Evolutionary conservation across 2,888 invertebrate species (phyloP).

Genomic region (Temnothorax rugatulus): DNA sequence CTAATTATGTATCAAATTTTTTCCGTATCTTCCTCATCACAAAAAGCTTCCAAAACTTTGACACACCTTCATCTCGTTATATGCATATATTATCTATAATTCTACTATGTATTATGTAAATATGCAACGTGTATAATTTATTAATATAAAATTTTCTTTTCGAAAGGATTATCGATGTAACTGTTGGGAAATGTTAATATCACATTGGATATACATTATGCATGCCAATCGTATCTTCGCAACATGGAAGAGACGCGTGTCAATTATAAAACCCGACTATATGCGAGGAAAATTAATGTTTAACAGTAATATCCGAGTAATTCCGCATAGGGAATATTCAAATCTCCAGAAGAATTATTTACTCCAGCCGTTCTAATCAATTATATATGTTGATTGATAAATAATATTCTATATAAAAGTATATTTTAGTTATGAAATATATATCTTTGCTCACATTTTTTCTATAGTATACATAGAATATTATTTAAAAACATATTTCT

Average conservation of each 20-base stretch:
- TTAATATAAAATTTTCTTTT: not conserved
- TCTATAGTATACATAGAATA: not conserved
- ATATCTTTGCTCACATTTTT: not conserved
- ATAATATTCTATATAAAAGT: conserved; percentile 1
- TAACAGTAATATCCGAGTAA: not conserved
- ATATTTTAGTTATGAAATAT: not conserved
- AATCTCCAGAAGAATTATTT: not conserved
- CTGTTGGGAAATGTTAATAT: conserved; percentile 1
- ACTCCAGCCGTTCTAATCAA: not conserved
- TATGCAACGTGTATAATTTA: not conserved
- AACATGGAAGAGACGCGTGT: not conserved
- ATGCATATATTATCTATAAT: not conserved
- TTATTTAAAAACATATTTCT: not conserved
- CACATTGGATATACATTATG: not conserved
- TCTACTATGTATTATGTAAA: not conserved
- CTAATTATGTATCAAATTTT: not conserved
- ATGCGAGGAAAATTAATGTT: not conserved
- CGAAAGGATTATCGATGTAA: not conserved
- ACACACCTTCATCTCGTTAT: not conserved
- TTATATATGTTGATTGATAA: not conserved
- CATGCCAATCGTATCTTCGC: not conserved
- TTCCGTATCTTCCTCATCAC: not conserved
- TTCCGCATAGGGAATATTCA: not conserved
- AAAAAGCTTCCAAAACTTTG: not conserved
- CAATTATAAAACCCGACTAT: not conserved